Evolutionary conservation across 2,113 vertebrate species (phyloP), one percentile per base, ranked within the genome.

Genomic region (Atrichornis clamosus): DNA sequence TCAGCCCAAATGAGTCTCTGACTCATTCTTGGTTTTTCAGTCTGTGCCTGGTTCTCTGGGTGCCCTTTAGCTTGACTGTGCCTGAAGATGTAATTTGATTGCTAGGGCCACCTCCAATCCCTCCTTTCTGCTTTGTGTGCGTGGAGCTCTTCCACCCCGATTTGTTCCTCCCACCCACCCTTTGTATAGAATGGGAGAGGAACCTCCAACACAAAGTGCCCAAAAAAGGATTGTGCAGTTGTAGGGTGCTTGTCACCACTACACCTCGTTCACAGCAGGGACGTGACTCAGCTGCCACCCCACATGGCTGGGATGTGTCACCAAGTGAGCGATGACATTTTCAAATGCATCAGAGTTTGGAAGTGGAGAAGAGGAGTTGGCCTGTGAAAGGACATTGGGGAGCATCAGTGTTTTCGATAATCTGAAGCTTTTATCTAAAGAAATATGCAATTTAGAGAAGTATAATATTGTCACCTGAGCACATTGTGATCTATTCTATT

Each of bases 251-350:
- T 85, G 93, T 96, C 95, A 96, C 60, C 80, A 93, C 76, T 65
- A 63, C 90, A 84, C 70, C 84, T 94, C 59, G 1, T 93, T 96
- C 76, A 84, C 70, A 89, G 90, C 73, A 77, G 93, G 69, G 79
- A 84, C 70, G 96, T 97, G 97, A 97, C 84, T 97, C 96, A 97
- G 82, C 87, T 95, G 89, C 90, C 91, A 75, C 89, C 91, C 85
- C 83, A 46, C 83, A 70, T 74, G 93, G 87, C 89, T 95, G 68
- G 69, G 82, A 97, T 97, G 92, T 96, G 92, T 97, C 97, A 97
- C 83, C 73, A 49, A 92, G n/a, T 65, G 85, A 96, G 87, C 1
- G 32, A 79, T 92, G 95, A 77, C 65, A 94, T 94, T 93, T 94
- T 75, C 24, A 82, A 93, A 83, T 15, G 24, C 37, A 85, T 63